Evolutionary conservation across 2,888 invertebrate genomes (phyloP), one percentile per base, ranked within the genome.

Genomic region (Chrysodeixis includens): DNA sequence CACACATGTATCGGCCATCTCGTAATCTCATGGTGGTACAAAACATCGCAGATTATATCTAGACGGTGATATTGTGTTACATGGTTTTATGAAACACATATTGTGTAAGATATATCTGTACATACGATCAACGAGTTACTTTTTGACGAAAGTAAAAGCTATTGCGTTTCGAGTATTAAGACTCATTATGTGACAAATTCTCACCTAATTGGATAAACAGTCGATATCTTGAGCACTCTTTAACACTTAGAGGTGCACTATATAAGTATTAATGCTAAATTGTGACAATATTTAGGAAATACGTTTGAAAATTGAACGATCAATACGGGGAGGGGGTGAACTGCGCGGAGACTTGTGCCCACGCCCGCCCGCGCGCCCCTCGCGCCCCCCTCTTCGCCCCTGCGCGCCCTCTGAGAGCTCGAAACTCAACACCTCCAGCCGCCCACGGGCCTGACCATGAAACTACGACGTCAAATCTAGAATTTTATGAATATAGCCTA

Each of bases 221-320:
- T 30, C 20, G 22, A 32, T 30, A 40, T 30, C 14, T 60, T 52
- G 0, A 14, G 14, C 52, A 60, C 52, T 30, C 22, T 10, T 55
- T 14, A 70, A 54, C 52, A 16, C 22, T 62, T 59, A 30, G 32
- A 66, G 44, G 62, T 60, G 55, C 57, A 69, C 62, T 60, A 62
- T 59, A 49, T 60, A 60, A 55, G 67, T 63, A 60, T 71, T 71
- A 74, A 78, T 73, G 75, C 78, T 82, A 85, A 86, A 87, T 86
- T 83, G 79, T 84, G 81, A 83, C 81, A 91, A 89, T 90, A 90
- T 92, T 92, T 90, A 85, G 85, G 83, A 88, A 90, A 90, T 89
- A 90, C 87, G 86, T 90, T 88, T 87, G 86, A 89, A 91, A 90
- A 89, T 89, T 86, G 80, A 81, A 83, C 93, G 93, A 95, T 95